A percentile compares a stretch with the other conserved stretches of the same genome.
Conservation (phyloP, 1,140 invertebrate species). For the Pogonomyrmex barbatus region DNA sequence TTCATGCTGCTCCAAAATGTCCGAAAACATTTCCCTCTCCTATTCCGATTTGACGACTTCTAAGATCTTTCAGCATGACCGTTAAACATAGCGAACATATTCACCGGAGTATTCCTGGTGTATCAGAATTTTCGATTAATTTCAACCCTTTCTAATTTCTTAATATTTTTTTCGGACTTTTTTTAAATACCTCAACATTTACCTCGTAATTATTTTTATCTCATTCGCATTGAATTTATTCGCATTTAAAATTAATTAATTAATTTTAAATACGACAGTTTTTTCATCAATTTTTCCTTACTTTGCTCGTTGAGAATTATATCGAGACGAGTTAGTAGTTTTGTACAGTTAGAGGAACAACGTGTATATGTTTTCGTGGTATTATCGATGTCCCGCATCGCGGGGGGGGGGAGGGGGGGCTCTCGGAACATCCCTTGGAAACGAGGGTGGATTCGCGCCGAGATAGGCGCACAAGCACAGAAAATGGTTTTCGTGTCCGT, state of each 20-base stretch:
- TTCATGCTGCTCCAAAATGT: background rate
- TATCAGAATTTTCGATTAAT: background rate
- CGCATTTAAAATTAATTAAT: no score
- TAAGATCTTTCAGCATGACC: background rate
- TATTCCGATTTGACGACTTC: background rate
- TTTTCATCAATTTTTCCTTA: background rate
- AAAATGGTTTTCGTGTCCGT: conserved; percentile 8
- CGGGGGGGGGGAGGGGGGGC: background rate
- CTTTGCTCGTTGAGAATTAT: background rate
- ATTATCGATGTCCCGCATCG: conserved; percentile 17
- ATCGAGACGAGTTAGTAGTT: background rate
- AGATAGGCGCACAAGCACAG: background rate
- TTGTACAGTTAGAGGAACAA: background rate
- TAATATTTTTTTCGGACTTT: background rate
- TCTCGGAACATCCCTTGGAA: conserved; percentile 9
- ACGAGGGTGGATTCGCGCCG: conserved; percentile 9
- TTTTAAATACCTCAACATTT: background rate
- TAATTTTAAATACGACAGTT: background rate
- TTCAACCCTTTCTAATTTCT: background rate
- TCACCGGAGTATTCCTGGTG: conserved; percentile 1
- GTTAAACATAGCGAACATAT: background rate
- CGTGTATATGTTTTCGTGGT: background rate
- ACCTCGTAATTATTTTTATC: background rate
- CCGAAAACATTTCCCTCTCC: background rate
- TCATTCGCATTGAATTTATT: no score